These are phyloP conservation scores for Cephus nigrinus DNA, from an alignment of 2,888 invertebrate genomes.

Conservation along the genomic window DNA sequence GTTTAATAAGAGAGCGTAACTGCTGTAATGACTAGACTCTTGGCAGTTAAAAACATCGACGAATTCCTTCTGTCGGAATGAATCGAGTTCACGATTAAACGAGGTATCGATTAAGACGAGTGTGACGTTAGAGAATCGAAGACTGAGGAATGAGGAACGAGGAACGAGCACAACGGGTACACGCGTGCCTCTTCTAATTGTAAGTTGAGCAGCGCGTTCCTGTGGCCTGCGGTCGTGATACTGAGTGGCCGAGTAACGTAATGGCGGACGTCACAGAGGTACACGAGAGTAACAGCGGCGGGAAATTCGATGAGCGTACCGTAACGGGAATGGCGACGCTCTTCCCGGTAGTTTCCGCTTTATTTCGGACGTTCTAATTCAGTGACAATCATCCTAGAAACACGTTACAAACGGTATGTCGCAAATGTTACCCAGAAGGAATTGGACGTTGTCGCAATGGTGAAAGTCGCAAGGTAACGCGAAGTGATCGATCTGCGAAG, in stretches of 20 bases:
- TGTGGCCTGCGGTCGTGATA: background rate
- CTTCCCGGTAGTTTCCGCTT: background rate
- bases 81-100: background rate
- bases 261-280: background rate
- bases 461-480: background rate
- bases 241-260: background rate
- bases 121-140: background rate
- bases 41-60: background rate
- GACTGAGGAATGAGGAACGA: background rate
- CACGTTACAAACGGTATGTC: background rate
- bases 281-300: background rate
- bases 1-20: background rate
- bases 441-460: background rate
- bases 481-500: background rate
- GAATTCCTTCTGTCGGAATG: background rate
- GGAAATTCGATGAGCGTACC: background rate
- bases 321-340: background rate
- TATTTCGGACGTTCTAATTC: background rate
- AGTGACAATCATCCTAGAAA: background rate
- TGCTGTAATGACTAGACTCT: background rate
- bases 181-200: background rate
- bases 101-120: background rate
- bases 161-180: background rate
- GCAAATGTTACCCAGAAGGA: background rate
- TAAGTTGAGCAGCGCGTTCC: background rate